Evolutionary conservation across 2,888 invertebrate species (phyloP), one percentile per base, ranked within the genome.

Genomic region (Luperina testacea): DNA sequence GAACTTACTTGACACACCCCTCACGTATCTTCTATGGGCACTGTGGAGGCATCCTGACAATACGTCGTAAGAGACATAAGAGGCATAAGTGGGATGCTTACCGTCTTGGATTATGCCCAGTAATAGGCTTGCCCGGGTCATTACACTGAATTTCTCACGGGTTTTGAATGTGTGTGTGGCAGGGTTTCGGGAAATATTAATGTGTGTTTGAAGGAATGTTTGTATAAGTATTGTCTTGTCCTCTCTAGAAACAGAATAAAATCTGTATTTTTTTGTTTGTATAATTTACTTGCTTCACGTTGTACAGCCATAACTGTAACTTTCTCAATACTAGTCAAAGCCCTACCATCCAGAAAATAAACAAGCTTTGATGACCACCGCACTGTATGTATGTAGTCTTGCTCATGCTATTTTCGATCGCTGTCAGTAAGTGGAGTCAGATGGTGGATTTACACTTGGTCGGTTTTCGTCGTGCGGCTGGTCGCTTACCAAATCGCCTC

Each of bases 31-130:
- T 78, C 77, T 84, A 84, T 87, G 75, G 69, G 81, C 75, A 89
- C 89, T 88, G 89, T 89, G 80, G 61, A 87, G 83, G 83, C 85
- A 88, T 88, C 85, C 86, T 82, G 78, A 90, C 86, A 89, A 90
- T 90, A 88, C 81, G 82, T 87, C 86, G 90, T 91, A 89, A 87
- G 88, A 79, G 83, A 82, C 87, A 91, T 91, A 92, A 90, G 90
- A 80, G 84, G 81, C 85, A 91, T 91, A 92, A 91, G 90, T 90
- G 87, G 90, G 84, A 75, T 84, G 86, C 90, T 89, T 87, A 86
- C 89, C 89, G 83, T 88, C 90, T 88, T 85, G 88, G 92, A 90
- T 92, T 91, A 90, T 89, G 81, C 84, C 74, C 86, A 87, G 87
- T 89, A 91, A 91, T 89, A 87, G 90, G 83, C 75, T 73, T 75